Evolutionary conservation across 2,888 invertebrate species (phyloP).

Genomic region (Tinea trinotella): DNA sequence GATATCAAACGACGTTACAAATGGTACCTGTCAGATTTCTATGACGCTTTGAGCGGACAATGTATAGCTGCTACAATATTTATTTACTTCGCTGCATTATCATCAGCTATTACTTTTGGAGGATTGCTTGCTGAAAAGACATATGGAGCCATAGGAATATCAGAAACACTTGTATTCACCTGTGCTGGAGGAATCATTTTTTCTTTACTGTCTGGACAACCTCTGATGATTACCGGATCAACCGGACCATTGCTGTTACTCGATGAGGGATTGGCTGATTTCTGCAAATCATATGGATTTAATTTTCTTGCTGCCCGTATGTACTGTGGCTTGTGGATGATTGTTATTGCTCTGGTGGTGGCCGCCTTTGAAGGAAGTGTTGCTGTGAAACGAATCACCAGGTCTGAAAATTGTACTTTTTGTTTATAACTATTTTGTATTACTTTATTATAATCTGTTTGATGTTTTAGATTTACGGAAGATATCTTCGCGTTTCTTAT

Average conservation of each 20-base stretch:
- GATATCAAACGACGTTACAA: constrained; percentile 90
- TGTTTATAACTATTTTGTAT: background rate
- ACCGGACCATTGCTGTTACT: constrained; percentile 96
- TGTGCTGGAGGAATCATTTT: constrained; percentile 91
- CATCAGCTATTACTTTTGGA: constrained; percentile 97
- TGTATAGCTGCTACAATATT: constrained; percentile 94
- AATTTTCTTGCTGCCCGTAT: constrained; percentile 90
- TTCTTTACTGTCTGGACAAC: constrained; percentile 91
- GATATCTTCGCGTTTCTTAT: constrained; percentile 99
- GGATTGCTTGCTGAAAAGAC: constrained; percentile 96
- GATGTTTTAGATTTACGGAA: constrained; percentile 85
- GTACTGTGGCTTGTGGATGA: constrained; percentile 95
- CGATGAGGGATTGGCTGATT: constrained; percentile 93
- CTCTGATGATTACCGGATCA: constrained; percentile 94
- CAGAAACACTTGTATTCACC: constrained; percentile 84
- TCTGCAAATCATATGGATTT: constrained; percentile 82
- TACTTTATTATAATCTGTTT: background rate
- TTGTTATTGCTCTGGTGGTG: constrained; percentile 84
- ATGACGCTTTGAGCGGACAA: constrained; percentile 90
- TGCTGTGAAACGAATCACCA: constrained; percentile 89
- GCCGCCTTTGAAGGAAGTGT: constrained; percentile 94
- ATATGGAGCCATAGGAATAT: constrained; percentile 90
- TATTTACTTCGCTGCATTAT: constrained; percentile 97
- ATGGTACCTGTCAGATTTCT: constrained; percentile 87
- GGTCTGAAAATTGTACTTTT: too few relatives aligned